phyloP scores from a whole-genome alignment of 2,113 vertebrate species.

The Leptocoma aspasia region DNA sequence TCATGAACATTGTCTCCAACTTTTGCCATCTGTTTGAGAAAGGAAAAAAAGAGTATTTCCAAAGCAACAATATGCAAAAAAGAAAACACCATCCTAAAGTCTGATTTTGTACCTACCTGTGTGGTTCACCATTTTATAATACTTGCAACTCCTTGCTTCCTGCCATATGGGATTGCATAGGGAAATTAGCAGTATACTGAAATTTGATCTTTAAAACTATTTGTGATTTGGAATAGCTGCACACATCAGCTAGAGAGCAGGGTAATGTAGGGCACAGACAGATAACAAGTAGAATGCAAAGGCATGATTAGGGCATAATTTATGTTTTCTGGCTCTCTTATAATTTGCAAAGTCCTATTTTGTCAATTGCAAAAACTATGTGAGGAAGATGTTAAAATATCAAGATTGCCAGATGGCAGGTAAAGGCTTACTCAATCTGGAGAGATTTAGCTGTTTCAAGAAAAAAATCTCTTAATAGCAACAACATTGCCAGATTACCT shows the following conservation, averaged over 20 bases:
- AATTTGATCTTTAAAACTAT: neutral
- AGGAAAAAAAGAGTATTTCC: neutral
- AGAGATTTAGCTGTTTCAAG: neutral
- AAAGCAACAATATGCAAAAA: neutral
- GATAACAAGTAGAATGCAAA: neutral
- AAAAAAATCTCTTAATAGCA: neutral
- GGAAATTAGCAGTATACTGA: neutral
- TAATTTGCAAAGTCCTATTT: neutral
- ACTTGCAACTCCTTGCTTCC: neutral
- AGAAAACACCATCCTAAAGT: neutral
- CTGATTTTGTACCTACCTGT: neutral
- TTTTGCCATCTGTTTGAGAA: neutral
- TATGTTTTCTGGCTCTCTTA: neutral
- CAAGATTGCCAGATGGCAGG: neutral
- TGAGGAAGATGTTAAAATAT: neutral
- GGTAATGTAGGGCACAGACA: neutral
- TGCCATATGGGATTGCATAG: neutral
- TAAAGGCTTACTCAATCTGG: neutral
- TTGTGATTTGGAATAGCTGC: neutral
- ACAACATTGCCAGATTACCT: neutral
- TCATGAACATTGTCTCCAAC: neutral
- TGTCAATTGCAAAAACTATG: neutral
- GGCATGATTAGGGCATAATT: neutral
- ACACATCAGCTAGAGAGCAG: neutral
- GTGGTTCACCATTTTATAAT: neutral